Conservation (phyloP, 2,113 vertebrate genomes). For the Halichoerus grypus region DNA sequence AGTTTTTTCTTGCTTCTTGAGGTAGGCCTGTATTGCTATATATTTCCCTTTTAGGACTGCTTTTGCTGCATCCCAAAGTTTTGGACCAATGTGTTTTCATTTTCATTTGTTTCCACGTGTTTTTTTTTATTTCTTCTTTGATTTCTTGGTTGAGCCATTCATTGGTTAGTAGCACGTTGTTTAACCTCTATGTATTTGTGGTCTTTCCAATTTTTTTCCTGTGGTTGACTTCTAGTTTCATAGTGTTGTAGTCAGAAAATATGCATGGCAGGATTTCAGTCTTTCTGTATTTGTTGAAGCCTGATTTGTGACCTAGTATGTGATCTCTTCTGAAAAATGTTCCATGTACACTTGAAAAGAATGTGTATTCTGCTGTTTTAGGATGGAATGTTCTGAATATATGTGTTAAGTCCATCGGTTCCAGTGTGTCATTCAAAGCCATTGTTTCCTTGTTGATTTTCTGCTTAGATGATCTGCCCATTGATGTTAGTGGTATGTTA, state of each 20-base stretch:
- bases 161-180: neutral
- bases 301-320: neutral
- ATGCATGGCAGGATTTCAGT: neutral
- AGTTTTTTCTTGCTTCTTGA: neutral
- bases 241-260: neutral
- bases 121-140: neutral
- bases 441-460: neutral
- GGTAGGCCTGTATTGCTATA: neutral
- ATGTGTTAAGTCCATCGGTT: neutral
- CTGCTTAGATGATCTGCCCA: neutral
- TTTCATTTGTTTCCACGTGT: neutral
- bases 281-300: neutral
- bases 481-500: neutral
- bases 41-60: neutral
- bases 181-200: neutral
- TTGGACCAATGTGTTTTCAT: neutral
- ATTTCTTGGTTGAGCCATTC: neutral
- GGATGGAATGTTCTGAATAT: neutral
- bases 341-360: neutral
- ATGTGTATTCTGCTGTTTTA: neutral
- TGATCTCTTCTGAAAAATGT: neutral
- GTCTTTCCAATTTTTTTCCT: neutral
- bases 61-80: neutral
- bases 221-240: neutral
- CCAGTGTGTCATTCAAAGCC: no score